Percentiles rank a stretch among this genome's conserved stretches.
Evolutionary conservation across 2,888 invertebrate genomes (phyloP).

Genomic region (Stenoptilia bipunctidactyla): DNA sequence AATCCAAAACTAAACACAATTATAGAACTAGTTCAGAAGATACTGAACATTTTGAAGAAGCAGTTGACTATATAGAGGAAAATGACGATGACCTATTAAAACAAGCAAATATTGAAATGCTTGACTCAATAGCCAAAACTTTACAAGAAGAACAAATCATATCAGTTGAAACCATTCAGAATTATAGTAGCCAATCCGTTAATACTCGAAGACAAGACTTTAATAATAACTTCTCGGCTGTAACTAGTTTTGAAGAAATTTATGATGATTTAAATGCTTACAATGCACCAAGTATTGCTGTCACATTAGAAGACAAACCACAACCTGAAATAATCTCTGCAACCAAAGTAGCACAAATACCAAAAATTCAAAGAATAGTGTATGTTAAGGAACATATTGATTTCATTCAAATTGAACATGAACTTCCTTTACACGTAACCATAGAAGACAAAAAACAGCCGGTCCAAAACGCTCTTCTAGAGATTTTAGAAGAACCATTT

Average conservation of each 20-base stretch:
- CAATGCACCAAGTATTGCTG: background rate
- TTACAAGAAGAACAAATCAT: constrained; percentile 50
- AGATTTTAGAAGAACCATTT: constrained; percentile 20
- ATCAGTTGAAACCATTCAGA: constrained; percentile 25
- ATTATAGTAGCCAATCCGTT: constrained; percentile 4
- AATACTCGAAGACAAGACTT: constrained; percentile 28
- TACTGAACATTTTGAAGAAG: constrained; percentile 62
- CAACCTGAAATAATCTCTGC: background rate
- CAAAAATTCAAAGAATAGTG: constrained; percentile 4
- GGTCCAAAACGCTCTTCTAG: constrained; percentile 28
- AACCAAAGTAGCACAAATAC: background rate
- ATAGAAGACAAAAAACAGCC: constrained; percentile 28
- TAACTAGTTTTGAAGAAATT: constrained; percentile 58
- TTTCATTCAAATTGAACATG: constrained; percentile 22
- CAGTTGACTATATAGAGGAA: constrained; percentile 53
- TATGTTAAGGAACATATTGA: constrained; percentile 25
- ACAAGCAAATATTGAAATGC: constrained; percentile 48
- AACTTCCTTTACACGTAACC: constrained; percentile 24
- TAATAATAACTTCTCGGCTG: constrained; percentile 47
- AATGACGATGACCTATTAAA: constrained; percentile 42
- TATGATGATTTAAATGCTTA: constrained; percentile 31
- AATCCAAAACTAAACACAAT: constrained; percentile 16
- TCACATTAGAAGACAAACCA: background rate
- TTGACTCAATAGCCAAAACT: constrained; percentile 56
- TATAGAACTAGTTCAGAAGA: constrained; percentile 61